These are phyloP conservation scores for Leptopilina syphax DNA, from an alignment of 2,888 invertebrate genomes.

Conservation along the genomic window DNA sequence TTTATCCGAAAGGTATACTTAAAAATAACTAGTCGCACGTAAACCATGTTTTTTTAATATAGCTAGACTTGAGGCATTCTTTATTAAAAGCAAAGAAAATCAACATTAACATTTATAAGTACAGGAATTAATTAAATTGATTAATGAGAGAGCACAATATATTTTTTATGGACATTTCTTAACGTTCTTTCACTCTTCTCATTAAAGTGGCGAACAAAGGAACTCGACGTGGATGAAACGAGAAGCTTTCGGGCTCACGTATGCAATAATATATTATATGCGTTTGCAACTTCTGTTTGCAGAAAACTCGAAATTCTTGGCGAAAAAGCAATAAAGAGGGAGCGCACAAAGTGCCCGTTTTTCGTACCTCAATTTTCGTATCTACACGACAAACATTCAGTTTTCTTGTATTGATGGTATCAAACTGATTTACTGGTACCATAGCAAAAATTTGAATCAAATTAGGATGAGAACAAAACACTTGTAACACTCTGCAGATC, in stretches of 20 bases:
- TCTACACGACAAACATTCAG: too few species aligned
- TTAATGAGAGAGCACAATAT: neutral
- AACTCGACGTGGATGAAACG: constrained; percentile 24
- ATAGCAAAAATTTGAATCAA: too few species aligned
- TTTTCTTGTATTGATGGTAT: too few species aligned
- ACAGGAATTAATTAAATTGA: constrained; percentile 15
- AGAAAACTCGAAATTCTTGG: constrained; percentile 31
- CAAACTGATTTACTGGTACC: too few species aligned
- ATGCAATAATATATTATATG: constrained; percentile 33
- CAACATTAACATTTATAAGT: neutral
- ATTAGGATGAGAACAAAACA: too few species aligned
- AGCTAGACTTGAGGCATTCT: too few species aligned
- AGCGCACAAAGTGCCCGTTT: neutral
- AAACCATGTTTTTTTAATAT: too few species aligned
- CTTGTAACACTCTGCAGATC: too few species aligned
- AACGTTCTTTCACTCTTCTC: constrained; percentile 29
- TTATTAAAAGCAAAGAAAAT: neutral
- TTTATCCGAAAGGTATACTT: constrained; percentile 72
- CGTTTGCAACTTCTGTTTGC: constrained; percentile 33
- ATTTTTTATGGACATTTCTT: constrained; percentile 23
- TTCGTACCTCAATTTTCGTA: too few species aligned
- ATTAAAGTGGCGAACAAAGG: constrained; percentile 36
- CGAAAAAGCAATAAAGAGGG: constrained; percentile 16
- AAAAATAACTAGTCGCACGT: too few species aligned
- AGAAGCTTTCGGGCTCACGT: constrained; percentile 36